Percentiles rank a stretch among this genome's conserved stretches.
phyloP scores from a whole-genome alignment of 2,113 vertebrate species.

The Diadophis punctatus region DNA sequence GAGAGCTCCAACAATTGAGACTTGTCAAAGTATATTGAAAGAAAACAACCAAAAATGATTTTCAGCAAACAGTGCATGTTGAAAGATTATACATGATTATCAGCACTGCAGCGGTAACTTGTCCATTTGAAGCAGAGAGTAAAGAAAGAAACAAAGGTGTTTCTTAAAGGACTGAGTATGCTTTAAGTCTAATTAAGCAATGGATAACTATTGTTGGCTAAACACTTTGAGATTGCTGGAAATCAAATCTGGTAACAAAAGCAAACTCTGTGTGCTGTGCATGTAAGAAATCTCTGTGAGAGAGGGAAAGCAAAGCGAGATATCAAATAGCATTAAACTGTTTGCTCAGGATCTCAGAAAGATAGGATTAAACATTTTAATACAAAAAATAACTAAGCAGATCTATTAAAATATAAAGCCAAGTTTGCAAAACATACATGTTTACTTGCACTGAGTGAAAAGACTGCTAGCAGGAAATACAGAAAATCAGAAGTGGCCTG shows the following conservation, averaged over 20 bases:
- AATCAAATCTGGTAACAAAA: not conserved
- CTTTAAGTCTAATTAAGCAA: constrained; percentile 64
- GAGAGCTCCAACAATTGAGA: no score
- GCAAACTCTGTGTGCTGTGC: not conserved
- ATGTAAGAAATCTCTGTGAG: not conserved
- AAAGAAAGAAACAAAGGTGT: constrained; percentile 57
- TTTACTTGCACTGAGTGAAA: not conserved
- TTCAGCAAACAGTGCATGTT: constrained; percentile 49
- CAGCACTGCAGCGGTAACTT: constrained; percentile 58
- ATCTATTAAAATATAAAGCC: not conserved
- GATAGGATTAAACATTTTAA: not conserved
- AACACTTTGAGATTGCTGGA: constrained; percentile 49
- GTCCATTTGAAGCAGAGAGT: constrained; percentile 58
- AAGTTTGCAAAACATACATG: not conserved
- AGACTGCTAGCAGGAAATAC: not conserved
- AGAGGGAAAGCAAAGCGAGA: not conserved
- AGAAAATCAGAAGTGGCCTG: not conserved
- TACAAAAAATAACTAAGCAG: not conserved
- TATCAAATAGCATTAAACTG: not conserved
- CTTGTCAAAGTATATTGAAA: constrained; percentile 24
- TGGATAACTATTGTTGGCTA: constrained; percentile 48
- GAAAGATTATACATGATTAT: constrained; percentile 53
- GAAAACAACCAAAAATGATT: constrained; percentile 61
- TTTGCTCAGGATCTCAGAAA: not conserved
- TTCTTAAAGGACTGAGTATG: constrained; percentile 36